These are phyloP conservation scores for Holotrichia oblita DNA, from an alignment of 1,140 invertebrate genomes.

Conservation along the genomic window DNA sequence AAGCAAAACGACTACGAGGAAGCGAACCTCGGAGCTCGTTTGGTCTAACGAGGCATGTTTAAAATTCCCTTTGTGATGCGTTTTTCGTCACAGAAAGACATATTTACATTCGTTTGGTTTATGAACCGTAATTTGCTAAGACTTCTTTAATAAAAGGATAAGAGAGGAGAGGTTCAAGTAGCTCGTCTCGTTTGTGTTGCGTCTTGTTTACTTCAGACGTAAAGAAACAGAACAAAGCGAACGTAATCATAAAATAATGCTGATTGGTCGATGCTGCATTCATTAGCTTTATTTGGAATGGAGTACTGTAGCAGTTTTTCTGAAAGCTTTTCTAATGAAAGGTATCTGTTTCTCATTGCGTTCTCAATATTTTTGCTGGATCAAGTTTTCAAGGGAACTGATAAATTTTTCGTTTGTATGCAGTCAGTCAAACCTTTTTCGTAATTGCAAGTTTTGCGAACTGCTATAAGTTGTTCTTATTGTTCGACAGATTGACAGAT, in stretches of 20 bases:
- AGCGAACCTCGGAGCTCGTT: background rate
- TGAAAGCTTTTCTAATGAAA: no score
- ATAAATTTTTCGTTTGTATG: no score
- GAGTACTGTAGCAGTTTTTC: no score
- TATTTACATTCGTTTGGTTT: constrained; percentile 18
- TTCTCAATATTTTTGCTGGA: no score
- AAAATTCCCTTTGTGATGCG: constrained; percentile 11
- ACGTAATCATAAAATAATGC: background rate
- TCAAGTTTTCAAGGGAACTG: no score
- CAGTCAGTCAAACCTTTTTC: no score
- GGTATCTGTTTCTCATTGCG: no score
- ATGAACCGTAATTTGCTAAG: background rate
- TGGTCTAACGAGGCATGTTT: background rate
- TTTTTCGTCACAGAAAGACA: background rate
- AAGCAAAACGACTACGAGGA: background rate
- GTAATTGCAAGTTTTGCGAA: no score
- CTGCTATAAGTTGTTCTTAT: no score
- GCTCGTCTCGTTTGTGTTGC: background rate
- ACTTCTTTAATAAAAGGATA: background rate
- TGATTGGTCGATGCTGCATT: no score
- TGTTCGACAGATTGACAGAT: no score
- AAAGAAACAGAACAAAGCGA: background rate
- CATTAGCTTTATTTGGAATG: no score
- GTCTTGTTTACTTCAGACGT: background rate
- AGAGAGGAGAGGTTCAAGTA: background rate